Conservation (phyloP, 92 coral and sea anemone species). For the Siderastrea siderea region DNA sequence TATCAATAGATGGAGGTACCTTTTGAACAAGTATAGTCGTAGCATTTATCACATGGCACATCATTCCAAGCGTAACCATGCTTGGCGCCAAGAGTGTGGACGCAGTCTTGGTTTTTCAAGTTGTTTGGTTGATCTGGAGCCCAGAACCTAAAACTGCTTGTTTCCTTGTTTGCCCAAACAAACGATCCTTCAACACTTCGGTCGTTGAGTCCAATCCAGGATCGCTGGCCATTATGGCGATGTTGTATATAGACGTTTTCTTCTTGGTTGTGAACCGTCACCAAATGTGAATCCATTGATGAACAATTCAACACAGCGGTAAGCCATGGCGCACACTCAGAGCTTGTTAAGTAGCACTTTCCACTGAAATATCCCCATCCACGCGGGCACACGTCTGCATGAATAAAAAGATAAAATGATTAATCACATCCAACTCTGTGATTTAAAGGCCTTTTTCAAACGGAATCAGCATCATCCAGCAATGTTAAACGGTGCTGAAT, state of each 20-base stretch:
- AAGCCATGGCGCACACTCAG: neutral
- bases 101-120: slow-evolving; percentile 24
- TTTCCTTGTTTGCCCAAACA: slow-evolving; percentile 19
- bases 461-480: no score
- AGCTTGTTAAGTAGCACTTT: neutral
- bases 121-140: no score
- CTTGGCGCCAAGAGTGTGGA: slow-evolving; percentile 27
- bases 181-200: slow-evolving; percentile 35
- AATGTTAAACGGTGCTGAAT: no score
- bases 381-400: neutral
- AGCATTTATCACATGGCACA: no score
- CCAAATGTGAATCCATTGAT: no score
- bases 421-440: no score
- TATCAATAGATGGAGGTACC: neutral
- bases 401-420: neutral
- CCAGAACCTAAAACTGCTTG: slow-evolving; percentile 33
- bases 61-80: no score
- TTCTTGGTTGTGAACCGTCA: no score
- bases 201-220: slow-evolving; percentile 57
- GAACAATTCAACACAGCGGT: neutral
- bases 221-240: slow-evolving; percentile 49
- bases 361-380: no score
- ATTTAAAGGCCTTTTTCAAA: no score
- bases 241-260: no score
- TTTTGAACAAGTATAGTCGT: slow-evolving; percentile 25